Evolutionary conservation across 2,888 invertebrate genomes (phyloP), one percentile per base, ranked within the genome.

Genomic region (Sericinus montela): DNA sequence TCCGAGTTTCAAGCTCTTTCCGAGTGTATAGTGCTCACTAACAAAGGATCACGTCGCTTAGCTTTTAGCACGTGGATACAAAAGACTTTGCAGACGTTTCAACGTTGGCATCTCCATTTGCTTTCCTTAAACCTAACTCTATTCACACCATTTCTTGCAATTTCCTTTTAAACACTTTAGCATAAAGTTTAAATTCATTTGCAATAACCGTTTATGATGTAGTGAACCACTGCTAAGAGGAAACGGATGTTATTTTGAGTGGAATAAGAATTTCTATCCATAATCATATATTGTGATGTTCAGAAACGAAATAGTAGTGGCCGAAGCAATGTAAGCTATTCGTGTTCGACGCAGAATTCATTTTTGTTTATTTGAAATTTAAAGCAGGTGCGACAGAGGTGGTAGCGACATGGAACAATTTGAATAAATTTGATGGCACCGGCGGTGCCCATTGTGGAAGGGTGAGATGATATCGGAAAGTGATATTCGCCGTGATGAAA

Each of bases 391-490:
- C 62, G 72, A 76, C 72, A 67, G 59, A 63, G 67, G 63, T 67
- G 74, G 79, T 67, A 74, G 76, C 73, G 80, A 83, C 81, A 84
- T 59, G 73, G 68, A 58, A 69, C 83, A 86, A 84, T 89, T 88
- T 89, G 87, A 88, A 89, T 87, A 86, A 77, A 87, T 86, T 89
- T 82, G 81, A 86, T 82, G 72, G 73, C 61, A 65, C 54, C 57
- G 58, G 59, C 45, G 65, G 61, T 54, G 51, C 37, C 61, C 65
- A 62, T 68, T 65, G 72, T 67, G 71, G 74, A 70, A 69, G 77
- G 79, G 74, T 59, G 61, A 49, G 66, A 67, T 53, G 69, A 58
- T 78, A 83, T 85, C 65, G 80, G 75, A 75, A 84, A 81, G 75
- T 81, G 84, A 85, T 83, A 80, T 69, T 56, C 54, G 61, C 50